Conservation (phyloP, 2,113 vertebrate genomes). For the Pangasianodon hypophthalmus region DNA sequence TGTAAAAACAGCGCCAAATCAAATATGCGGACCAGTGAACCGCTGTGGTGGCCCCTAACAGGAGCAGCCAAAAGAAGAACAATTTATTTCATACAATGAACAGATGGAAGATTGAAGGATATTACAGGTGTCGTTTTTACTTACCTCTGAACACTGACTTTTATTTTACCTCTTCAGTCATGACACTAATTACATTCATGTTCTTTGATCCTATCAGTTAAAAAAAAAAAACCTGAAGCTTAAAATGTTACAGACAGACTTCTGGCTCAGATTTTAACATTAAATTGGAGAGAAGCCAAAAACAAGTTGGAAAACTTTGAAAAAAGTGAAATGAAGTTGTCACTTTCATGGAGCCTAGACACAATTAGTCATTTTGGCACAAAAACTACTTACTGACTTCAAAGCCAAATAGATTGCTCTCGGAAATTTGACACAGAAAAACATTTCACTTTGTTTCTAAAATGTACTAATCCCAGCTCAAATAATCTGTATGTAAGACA, state of each 20-base stretch:
- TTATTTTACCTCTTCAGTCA: neutral
- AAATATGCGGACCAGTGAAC: no score
- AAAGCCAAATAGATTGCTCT: constrained; percentile 66
- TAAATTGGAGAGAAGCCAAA: constrained; percentile 24
- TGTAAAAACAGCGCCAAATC: no score
- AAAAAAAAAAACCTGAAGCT: neutral
- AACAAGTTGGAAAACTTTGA: constrained; percentile 34
- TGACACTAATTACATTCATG: no score
- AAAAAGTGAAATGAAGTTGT: constrained; percentile 35
- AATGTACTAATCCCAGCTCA: constrained; percentile 58
- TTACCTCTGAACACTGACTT: neutral
- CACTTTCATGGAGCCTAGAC: constrained; percentile 15
- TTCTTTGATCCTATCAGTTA: neutral
- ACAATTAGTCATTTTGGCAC: constrained; percentile 50
- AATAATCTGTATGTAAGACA: constrained; percentile 55
- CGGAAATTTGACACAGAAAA: constrained; percentile 57
- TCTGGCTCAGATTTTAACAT: neutral
- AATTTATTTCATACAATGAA: neutral
- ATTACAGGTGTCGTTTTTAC: neutral
- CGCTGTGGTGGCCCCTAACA: no score
- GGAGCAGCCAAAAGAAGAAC: no score
- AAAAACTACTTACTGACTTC: constrained; percentile 67
- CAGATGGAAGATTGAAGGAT: neutral
- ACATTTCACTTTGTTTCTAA: constrained; percentile 56
- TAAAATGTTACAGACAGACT: neutral